phyloP scores from a whole-genome alignment of 1,140 invertebrate genomes.

The Lepidurus arcticus region DNA sequence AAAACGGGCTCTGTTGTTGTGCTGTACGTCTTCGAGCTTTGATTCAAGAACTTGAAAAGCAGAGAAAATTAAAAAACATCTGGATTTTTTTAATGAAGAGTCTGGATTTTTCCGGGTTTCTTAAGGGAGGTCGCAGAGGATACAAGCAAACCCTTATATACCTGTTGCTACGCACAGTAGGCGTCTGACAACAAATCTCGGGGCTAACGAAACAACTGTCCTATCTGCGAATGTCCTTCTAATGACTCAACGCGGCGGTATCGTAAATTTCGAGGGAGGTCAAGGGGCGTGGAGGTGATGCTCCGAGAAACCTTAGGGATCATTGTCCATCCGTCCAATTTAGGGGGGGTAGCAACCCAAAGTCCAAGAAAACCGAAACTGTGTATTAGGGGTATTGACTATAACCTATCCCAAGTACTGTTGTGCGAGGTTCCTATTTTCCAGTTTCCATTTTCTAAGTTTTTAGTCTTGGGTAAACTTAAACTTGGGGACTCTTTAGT shows the following conservation, averaged over 20 bases:
- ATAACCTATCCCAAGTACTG: too few species aligned
- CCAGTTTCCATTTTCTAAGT: too few species aligned
- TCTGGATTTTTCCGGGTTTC: not conserved
- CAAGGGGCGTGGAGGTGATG: not conserved
- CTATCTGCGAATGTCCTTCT: not conserved
- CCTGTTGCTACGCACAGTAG: constrained; percentile 16
- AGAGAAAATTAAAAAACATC: too few species aligned
- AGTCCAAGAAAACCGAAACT: not conserved
- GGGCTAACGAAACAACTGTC: not conserved
- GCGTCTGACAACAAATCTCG: constrained; percentile 17
- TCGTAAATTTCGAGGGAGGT: constrained; percentile 8
- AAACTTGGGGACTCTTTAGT: not conserved
- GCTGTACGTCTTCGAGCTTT: too few species aligned
- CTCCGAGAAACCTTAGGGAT: not conserved
- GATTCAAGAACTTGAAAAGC: too few species aligned
- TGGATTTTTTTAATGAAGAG: not conserved
- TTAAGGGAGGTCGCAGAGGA: not conserved
- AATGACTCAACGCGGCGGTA: not conserved
- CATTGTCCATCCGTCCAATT: not conserved
- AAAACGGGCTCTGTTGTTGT: too few species aligned
- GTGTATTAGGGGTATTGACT: not conserved
- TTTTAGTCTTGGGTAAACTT: not conserved
- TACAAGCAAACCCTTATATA: not conserved
- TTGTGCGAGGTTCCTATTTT: too few species aligned
- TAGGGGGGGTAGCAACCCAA: not conserved